phyloP scores from a whole-genome alignment of 2,797 vertebrate genomes.

The Sebastes vulpes region DNA sequence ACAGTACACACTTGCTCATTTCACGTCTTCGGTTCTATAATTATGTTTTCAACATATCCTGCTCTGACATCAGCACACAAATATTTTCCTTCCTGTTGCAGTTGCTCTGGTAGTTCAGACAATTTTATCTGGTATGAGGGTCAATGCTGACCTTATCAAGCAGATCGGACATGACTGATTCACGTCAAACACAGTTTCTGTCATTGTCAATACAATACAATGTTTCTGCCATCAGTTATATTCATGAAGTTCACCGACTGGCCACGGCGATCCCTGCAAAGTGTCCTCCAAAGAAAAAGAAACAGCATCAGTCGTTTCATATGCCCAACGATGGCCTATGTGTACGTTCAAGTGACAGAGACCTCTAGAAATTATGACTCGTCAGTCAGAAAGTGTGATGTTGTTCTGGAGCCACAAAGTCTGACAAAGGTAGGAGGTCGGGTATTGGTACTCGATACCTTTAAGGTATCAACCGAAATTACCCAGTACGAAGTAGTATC shows the following conservation, averaged over 20 bases:
- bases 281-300: background rate
- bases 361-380: background rate
- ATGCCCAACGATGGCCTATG: background rate
- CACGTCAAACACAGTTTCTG: background rate
- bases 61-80: background rate
- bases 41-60: slow-evolving; percentile 6
- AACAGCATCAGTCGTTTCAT: background rate
- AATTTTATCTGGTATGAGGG: background rate
- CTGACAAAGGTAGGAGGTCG: background rate
- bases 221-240: slow-evolving; percentile 7
- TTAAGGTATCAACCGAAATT: fast-evolving
- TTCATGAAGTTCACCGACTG: background rate
- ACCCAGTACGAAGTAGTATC: no score
- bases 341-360: background rate
- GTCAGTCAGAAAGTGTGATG: background rate
- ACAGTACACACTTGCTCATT: slow-evolving; percentile 2
- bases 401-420: background rate
- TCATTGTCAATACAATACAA: background rate
- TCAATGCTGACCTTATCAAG: slow-evolving; percentile 19
- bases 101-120: background rate
- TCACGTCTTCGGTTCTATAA: slow-evolving; percentile 4
- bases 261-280: background rate
- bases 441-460: no score
- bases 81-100: background rate
- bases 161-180: background rate